A percentile compares a stretch with the other conserved stretches of the same genome.
These are phyloP conservation scores for Molorchus minor DNA, from an alignment of 2,888 invertebrate species.

Conservation along the genomic window DNA sequence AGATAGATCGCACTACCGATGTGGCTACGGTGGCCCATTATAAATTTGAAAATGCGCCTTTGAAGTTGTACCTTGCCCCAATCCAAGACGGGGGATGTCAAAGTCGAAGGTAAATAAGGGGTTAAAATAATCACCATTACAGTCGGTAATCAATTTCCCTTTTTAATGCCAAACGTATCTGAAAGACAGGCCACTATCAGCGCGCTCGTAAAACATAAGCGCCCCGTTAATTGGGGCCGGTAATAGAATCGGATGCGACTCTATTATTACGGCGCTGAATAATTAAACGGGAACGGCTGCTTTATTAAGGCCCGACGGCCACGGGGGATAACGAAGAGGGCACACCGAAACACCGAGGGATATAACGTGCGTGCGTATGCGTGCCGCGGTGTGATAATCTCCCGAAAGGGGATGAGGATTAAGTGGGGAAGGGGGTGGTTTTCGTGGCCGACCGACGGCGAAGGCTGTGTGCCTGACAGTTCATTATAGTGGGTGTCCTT, in stretches of 20 bases:
- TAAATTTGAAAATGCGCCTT: too few species aligned
- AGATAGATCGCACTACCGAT: too few species aligned
- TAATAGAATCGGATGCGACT: conserved; percentile 25
- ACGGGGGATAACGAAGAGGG: not conserved
- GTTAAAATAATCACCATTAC: too few species aligned
- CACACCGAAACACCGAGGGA: not conserved
- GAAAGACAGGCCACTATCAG: conserved; percentile 15
- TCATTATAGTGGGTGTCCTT: conserved; percentile 15
- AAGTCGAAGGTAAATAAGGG: too few species aligned
- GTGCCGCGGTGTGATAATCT: conserved; percentile 18
- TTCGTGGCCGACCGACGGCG: not conserved
- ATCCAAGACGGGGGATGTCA: too few species aligned
- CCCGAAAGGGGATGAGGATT: conserved; percentile 15
- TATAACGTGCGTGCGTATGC: conserved; percentile 15
- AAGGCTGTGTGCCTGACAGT: conserved; percentile 10
- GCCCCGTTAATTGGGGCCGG: conserved; percentile 16
- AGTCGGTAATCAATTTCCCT: too few species aligned
- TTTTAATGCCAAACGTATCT: conserved; percentile 1
- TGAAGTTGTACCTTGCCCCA: too few species aligned
- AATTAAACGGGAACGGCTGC: conserved; percentile 20
- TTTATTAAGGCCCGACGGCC: conserved; percentile 14
- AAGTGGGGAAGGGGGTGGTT: conserved; percentile 5
- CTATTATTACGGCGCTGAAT: conserved; percentile 23
- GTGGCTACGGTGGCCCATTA: too few species aligned
- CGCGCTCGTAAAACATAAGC: conserved; percentile 22